Conservation (phyloP, 2,797 vertebrate species). For the Danio jaintianensis region DNA sequence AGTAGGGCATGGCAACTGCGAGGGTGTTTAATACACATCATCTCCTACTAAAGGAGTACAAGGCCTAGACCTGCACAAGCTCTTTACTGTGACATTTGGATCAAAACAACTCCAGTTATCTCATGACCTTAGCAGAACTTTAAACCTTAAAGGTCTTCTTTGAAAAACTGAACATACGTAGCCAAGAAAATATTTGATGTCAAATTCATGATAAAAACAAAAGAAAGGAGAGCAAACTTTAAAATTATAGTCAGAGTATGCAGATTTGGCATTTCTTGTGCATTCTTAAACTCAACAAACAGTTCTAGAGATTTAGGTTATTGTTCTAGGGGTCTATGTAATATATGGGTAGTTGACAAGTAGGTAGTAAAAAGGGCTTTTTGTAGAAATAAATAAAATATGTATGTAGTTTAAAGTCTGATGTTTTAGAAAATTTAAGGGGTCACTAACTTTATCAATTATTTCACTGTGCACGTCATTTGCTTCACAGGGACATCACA, state of each 20-base stretch:
- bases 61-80: conserved; percentile 15
- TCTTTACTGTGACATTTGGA: conserved; percentile 8
- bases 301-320: not conserved
- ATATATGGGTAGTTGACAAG: too few species aligned
- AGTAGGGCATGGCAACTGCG: conserved; percentile 39
- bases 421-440: too few species aligned
- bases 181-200: not conserved
- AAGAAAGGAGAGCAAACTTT: conserved; percentile 10
- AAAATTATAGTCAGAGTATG: not conserved
- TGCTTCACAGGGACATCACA: too few species aligned
- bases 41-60: not conserved
- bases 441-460: too few species aligned
- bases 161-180: conserved; percentile 35
- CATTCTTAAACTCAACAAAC: not conserved
- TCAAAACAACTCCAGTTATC: conserved; percentile 23
- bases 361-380: too few species aligned
- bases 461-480: too few species aligned
- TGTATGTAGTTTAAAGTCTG: too few species aligned
- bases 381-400: too few species aligned
- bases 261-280: not conserved
- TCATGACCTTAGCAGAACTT: conserved; percentile 32
- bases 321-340: too few species aligned
- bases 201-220: conserved; percentile 8
- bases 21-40: conserved; percentile 17
- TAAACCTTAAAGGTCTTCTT: conserved; percentile 41